Evolutionary conservation across 37 sponge, comb jelly and placozoan species (phyloP).

Genomic region (Ianthella basta): DNA sequence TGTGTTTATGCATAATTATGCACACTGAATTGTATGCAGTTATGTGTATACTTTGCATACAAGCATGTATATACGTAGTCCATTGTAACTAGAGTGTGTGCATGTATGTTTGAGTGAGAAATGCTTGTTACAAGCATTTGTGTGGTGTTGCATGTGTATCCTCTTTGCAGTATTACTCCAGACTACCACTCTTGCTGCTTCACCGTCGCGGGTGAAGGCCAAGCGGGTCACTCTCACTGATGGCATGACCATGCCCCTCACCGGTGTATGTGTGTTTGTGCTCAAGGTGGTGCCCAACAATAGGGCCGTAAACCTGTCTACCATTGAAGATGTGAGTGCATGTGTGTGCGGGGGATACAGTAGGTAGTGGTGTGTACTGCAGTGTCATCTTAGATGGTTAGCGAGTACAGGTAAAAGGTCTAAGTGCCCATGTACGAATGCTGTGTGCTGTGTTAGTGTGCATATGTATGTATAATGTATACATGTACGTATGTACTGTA

Average conservation of each 20-base stretch:
- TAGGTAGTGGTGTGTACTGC: background rate
- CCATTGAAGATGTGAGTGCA: conserved; percentile 60
- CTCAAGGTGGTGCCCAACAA: conserved; percentile 52
- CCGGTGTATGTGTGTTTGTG: conserved; percentile 82
- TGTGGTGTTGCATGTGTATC: background rate
- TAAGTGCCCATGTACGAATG: background rate
- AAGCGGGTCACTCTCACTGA: conserved; percentile 77
- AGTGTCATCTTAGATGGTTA: too few species aligned
- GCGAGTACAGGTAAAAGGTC: background rate
- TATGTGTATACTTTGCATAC: too few species aligned
- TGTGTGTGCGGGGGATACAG: background rate
- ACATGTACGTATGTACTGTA: background rate
- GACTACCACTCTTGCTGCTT: conserved; percentile 10
- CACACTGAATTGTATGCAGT: too few species aligned
- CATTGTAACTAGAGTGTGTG: too few species aligned
- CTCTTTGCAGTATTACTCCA: background rate
- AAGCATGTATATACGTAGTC: too few species aligned
- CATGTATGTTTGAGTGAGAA: too few species aligned
- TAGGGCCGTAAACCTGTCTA: conserved; percentile 61
- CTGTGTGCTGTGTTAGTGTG: background rate
- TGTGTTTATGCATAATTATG: background rate
- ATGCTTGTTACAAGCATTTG: too few species aligned
- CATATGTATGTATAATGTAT: background rate
- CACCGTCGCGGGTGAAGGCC: conserved; percentile 22
- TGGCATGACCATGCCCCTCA: conserved; percentile 64